A percentile compares a stretch with the other conserved stretches of the same genome.
Evolutionary conservation across 2,113 vertebrate genomes (phyloP).

Genomic region (Misgurnus mizolepis): DNA sequence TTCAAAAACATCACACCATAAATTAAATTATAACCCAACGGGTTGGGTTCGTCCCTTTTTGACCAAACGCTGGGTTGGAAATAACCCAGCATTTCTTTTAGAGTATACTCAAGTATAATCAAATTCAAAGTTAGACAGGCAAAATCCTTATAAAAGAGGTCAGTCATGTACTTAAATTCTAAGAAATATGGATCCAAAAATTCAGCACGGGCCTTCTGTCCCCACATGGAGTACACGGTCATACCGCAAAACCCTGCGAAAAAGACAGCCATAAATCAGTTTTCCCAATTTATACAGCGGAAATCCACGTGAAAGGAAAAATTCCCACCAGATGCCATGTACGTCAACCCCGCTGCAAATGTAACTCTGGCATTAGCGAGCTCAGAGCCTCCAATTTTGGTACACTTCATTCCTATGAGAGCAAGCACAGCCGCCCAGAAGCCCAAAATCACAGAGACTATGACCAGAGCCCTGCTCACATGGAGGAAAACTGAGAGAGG

Average conservation of each 20-base stretch:
- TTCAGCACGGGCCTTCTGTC: conserved; percentile 83
- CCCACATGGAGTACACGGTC: conserved; percentile 90
- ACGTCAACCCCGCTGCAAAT: conserved; percentile 85
- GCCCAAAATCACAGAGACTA: conserved; percentile 86
- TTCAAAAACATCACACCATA: too few species aligned
- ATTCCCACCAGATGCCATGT: conserved; percentile 84
- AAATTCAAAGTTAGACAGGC: not conserved
- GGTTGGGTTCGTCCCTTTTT: too few species aligned
- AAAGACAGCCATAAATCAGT: not conserved
- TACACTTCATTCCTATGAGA: conserved; percentile 96
- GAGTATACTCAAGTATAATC: not conserved
- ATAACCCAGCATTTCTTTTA: not conserved
- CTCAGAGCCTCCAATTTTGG: conserved; percentile 91
- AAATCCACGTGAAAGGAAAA: not conserved
- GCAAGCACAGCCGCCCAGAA: conserved; percentile 88
- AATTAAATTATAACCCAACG: too few species aligned
- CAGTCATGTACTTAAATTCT: conserved; percentile 87
- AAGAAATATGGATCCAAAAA: conserved; percentile 85
- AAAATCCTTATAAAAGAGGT: not conserved
- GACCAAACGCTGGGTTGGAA: too few species aligned
- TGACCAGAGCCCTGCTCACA: conserved; percentile 86
- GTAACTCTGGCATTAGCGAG: conserved; percentile 87
- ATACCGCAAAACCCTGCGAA: conserved; percentile 86
- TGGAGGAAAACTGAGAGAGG: conserved; percentile 84
- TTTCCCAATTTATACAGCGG: not conserved